phyloP scores from a whole-genome alignment of 2,888 invertebrate species.

The Meteorus cinctellus region DNA sequence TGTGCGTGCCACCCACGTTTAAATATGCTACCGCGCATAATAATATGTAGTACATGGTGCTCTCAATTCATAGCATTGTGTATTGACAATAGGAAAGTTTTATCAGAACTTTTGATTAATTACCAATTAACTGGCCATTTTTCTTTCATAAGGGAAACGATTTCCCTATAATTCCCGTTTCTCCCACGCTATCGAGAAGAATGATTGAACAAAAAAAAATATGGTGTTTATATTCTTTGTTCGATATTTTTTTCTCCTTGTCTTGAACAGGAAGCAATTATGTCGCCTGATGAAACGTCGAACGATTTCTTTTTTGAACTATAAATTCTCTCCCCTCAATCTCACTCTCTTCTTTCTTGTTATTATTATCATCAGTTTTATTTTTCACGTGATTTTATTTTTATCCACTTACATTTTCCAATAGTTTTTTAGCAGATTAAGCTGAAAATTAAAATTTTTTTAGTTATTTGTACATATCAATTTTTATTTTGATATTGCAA shows the following conservation, averaged over 20 bases:
- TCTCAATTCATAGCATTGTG: not conserved
- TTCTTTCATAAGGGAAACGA: not conserved
- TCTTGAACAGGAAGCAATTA: slow-evolving; percentile 23
- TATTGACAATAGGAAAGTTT: not conserved
- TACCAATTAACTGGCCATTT: not conserved
- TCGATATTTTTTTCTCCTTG: slow-evolving; percentile 6
- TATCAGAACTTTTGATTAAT: not conserved
- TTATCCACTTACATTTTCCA: not conserved
- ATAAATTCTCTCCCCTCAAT: slow-evolving; percentile 1
- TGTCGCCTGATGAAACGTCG: slow-evolving; percentile 16
- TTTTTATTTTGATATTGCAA: not conserved
- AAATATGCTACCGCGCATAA: not conserved
- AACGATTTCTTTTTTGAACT: not conserved
- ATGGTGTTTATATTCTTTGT: not conserved
- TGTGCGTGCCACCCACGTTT: not conserved
- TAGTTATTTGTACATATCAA: not conserved
- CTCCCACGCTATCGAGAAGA: not conserved
- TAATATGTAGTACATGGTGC: not conserved
- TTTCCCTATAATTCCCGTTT: not conserved
- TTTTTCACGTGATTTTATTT: not conserved
- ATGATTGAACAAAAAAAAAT: not conserved
- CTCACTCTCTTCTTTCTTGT: not conserved
- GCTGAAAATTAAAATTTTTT: not conserved
- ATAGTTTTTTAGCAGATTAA: not conserved
- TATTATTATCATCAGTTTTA: not conserved